phyloP scores from a whole-genome alignment of 2,888 invertebrate genomes.

The Cremastinae sp. region DNA sequence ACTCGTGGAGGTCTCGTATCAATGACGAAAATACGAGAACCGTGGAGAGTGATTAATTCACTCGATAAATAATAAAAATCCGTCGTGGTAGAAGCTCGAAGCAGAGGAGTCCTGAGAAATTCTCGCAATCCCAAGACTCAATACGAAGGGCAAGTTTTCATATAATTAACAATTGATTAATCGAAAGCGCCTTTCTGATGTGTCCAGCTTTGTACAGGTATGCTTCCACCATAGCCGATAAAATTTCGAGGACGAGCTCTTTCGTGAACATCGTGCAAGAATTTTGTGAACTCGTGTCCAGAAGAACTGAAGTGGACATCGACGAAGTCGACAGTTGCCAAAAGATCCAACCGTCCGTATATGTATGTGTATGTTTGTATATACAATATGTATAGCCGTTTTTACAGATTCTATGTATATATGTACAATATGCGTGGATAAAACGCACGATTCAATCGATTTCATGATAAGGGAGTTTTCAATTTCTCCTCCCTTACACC shows the following conservation, averaged over 20 bases:
- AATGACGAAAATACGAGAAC: conserved; percentile 32
- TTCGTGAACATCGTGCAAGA: conserved; percentile 34
- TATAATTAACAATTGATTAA: too few species aligned
- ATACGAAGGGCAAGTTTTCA: too few species aligned
- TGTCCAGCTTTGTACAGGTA: not conserved
- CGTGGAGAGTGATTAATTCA: not conserved
- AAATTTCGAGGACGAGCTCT: conserved; percentile 15
- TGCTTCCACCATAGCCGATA: conserved; percentile 17
- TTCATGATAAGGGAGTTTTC: conserved; percentile 40
- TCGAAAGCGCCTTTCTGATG: conserved; percentile 3
- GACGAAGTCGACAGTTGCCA: conserved; percentile 47
- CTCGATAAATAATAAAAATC: not conserved
- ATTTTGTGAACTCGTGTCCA: conserved; percentile 45
- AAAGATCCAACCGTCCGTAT: conserved; percentile 57
- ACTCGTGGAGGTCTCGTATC: conserved; percentile 17
- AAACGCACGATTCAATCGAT: conserved; percentile 56
- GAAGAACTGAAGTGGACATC: conserved; percentile 45
- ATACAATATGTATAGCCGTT: conserved; percentile 44
- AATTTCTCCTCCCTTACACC: conserved; percentile 10
- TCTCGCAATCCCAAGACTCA: not conserved
- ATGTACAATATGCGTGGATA: conserved; percentile 17
- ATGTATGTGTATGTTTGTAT: conserved; percentile 62
- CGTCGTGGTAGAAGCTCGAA: not conserved
- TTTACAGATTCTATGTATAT: conserved; percentile 43
- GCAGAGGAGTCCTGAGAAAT: not conserved